Base-by-base conservation (phyloP, 2,113 vertebrate species). In the Varanus komodoensis region DNA sequence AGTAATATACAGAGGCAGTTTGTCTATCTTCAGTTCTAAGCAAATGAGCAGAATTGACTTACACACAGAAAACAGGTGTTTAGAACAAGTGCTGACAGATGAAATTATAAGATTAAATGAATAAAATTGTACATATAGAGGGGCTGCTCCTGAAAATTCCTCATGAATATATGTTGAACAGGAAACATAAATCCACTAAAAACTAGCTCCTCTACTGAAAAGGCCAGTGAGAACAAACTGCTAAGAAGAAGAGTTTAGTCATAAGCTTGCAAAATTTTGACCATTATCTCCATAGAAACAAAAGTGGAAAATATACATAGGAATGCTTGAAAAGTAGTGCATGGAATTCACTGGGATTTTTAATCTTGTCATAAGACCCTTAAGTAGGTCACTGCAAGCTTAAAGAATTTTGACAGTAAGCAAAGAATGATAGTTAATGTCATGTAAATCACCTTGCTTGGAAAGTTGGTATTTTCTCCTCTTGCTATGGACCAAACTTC, bases 381-480 rank as follows among this genome's bases (percentile, higher is more conserved):
- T 93, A 97, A 96, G 95, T 97, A 97, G 97, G 97, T 96, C 97
- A 97, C 0, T 91, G 93, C 14, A 93, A 95, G 95, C 96, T 97
- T 95, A 93, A 94, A 91, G 93, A 94, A 88, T 93, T 93, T 89
- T 95, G 95, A 95, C 94, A 95, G 94, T 92, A 93, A 92, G 88
- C 82, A 91, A 94, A 94, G 85, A 89, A 64, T 88, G 94, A 93
- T 88, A 87, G 50, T 86, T 96, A 96, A 95, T 89, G 94, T 87
- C 57, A 93, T 91, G 90, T 57, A 95, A 94, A 96, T 93, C 90
- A 94, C 91, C 82, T 94, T 89, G 88, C 82, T 91, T 89, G 73
- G 69, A 80, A 95, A 95, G 81, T 81, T 92, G 44, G 48, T 91
- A 90, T 91, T 94, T 87, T 86, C 38, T 84, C 89, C 68, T 21